Percentiles rank a stretch among this genome's conserved stretches.
Evolutionary conservation across 2,113 vertebrate species (phyloP).

Genomic region (Eclectus roratus): DNA sequence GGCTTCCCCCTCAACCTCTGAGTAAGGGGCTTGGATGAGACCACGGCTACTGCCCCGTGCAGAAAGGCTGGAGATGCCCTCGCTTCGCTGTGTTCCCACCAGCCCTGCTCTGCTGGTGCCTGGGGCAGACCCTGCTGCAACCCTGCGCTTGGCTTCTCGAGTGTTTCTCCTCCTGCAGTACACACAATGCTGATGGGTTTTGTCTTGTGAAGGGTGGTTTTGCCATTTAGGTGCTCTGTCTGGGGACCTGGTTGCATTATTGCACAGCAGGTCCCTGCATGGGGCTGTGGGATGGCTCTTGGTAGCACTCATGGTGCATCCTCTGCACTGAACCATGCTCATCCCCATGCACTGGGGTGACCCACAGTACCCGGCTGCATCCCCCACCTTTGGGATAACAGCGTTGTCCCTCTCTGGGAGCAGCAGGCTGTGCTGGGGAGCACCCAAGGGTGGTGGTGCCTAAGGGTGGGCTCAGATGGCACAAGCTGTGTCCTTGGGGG

Average conservation of each 20-base stretch:
- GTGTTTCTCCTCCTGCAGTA: neutral
- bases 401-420: neutral
- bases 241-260: neutral
- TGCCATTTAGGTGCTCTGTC: neutral
- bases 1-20: neutral
- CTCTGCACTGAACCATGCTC: neutral
- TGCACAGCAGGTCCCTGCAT: neutral
- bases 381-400: neutral
- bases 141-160: neutral
- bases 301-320: neutral
- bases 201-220: neutral
- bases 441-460: neutral
- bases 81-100: neutral
- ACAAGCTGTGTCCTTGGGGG: neutral
- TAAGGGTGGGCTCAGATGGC: neutral
- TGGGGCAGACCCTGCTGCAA: neutral
- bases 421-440: neutral
- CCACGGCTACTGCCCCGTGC: neutral
- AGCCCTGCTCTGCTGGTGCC: neutral
- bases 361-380: neutral
- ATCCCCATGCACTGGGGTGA: accelerated
- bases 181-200: neutral
- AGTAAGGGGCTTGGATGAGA: neutral
- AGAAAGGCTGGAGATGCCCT: neutral
- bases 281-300: neutral